phyloP scores from a whole-genome alignment of 2,797 vertebrate species.

The Salarias fasciatus region DNA sequence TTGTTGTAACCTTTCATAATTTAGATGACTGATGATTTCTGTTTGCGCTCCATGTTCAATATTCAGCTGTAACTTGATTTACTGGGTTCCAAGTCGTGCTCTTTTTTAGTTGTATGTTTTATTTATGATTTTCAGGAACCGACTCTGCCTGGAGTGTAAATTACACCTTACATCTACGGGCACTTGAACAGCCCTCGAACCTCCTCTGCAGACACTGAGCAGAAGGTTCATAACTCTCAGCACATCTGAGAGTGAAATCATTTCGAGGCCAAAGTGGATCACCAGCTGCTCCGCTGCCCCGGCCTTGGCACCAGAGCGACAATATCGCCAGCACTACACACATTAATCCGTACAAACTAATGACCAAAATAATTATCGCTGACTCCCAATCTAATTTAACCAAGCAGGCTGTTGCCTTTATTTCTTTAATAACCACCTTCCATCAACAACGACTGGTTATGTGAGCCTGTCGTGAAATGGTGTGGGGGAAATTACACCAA shows the following conservation, averaged over 20 bases:
- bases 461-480: not conserved
- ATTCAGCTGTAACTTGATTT: too few species aligned
- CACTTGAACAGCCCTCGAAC: not conserved
- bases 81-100: too few species aligned
- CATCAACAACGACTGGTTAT: not conserved
- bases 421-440: slow-evolving; percentile 1
- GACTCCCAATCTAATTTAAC: slow-evolving; percentile 12
- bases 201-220: not conserved
- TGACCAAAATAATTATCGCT: slow-evolving; percentile 22
- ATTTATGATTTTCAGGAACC: not conserved
- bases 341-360: slow-evolving; percentile 25
- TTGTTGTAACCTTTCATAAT: too few species aligned
- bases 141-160: not conserved
- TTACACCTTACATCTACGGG: not conserved
- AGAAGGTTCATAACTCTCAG: not conserved
- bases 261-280: not conserved
- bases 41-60: too few species aligned
- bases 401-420: slow-evolving; percentile 8
- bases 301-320: not conserved
- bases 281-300: slow-evolving; percentile 4
- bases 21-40: too few species aligned
- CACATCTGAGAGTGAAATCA: slow-evolving; percentile 11
- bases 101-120: not conserved
- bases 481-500: not conserved
- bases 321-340: not conserved